Percentiles rank a stretch among this genome's conserved stretches.
phyloP scores from a whole-genome alignment of 2,888 invertebrate genomes.

The Rotaria socialis region DNA sequence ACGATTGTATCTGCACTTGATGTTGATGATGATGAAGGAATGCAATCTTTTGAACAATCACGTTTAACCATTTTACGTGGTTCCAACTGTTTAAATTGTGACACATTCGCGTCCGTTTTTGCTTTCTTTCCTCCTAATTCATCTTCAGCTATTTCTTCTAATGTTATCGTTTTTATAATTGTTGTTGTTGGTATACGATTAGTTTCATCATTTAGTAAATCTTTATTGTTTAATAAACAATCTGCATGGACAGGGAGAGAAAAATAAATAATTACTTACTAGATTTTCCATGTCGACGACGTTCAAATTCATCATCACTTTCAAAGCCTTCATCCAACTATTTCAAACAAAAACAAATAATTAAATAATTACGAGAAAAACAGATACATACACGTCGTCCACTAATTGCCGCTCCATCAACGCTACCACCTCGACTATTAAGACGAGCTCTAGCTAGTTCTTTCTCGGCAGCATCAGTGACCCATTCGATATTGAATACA shows the following conservation, averaged over 20 bases:
- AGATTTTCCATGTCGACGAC: slow-evolving; percentile 3
- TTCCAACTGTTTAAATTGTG: slow-evolving; percentile 37
- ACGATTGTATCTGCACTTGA: slow-evolving; percentile 31
- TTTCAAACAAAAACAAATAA: background rate
- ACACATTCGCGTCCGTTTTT: background rate
- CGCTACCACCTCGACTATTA: slow-evolving; percentile 7
- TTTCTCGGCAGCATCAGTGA: slow-evolving; percentile 47
- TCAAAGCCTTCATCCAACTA: slow-evolving; percentile 21
- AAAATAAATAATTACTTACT: background rate
- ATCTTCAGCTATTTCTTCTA: background rate
- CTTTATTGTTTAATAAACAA: background rate
- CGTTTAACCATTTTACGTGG: background rate
- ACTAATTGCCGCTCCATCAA: background rate
- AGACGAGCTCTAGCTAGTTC: slow-evolving; percentile 31
- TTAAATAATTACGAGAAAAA: background rate
- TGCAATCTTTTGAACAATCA: background rate
- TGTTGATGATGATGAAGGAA: slow-evolving; percentile 29
- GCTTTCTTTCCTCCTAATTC: background rate
- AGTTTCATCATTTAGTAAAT: background rate
- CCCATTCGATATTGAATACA: slow-evolving; percentile 62
- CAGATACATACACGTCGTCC: background rate
- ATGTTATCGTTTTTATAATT: slow-evolving; percentile 26
- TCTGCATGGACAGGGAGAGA: too few relatives aligned
- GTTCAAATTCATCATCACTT: slow-evolving; percentile 11
- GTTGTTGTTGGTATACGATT: background rate